phyloP scores from a whole-genome alignment of 2,888 invertebrate species.

The Drosophila macrospina region DNA sequence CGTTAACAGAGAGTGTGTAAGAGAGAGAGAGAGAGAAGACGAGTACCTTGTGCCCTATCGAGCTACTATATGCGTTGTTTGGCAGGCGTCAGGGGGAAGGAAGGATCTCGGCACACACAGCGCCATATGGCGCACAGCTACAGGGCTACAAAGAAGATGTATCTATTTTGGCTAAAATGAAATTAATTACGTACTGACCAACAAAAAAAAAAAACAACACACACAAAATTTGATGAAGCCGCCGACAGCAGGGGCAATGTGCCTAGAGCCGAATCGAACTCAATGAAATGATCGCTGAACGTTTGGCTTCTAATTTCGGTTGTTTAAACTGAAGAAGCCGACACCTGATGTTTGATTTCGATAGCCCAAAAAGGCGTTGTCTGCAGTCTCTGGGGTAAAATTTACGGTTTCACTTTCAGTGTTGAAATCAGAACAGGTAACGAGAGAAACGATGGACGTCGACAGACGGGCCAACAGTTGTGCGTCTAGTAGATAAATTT shows the following conservation, averaged over 20 bases:
- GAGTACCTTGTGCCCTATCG: slow-evolving; percentile 21
- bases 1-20: not conserved
- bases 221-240: slow-evolving; percentile 68
- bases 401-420: slow-evolving; percentile 83
- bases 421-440: slow-evolving; percentile 83
- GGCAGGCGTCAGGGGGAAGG: slow-evolving; percentile 44
- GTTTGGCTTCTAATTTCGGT: slow-evolving; percentile 24
- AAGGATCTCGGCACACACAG: slow-evolving; percentile 15
- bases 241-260: slow-evolving; percentile 44
- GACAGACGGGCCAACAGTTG: slow-evolving; percentile 63
- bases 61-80: slow-evolving; percentile 32
- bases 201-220: no score
- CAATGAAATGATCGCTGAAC: slow-evolving; percentile 39
- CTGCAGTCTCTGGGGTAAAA: slow-evolving; percentile 39
- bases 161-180: slow-evolving; percentile 72
- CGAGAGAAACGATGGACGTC: slow-evolving; percentile 1
- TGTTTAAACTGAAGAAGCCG: slow-evolving; percentile 53
- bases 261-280: slow-evolving; percentile 11
- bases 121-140: slow-evolving; percentile 73
- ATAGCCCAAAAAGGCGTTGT: slow-evolving; percentile 49
- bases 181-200: slow-evolving; percentile 79
- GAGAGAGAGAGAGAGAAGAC: not conserved
- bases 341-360: slow-evolving; percentile 83
- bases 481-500: slow-evolving; percentile 69
- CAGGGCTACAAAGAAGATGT: slow-evolving; percentile 64